Evolutionary conservation across 2,113 vertebrate species (phyloP).

Genomic region (Fukomys damarensis): DNA sequence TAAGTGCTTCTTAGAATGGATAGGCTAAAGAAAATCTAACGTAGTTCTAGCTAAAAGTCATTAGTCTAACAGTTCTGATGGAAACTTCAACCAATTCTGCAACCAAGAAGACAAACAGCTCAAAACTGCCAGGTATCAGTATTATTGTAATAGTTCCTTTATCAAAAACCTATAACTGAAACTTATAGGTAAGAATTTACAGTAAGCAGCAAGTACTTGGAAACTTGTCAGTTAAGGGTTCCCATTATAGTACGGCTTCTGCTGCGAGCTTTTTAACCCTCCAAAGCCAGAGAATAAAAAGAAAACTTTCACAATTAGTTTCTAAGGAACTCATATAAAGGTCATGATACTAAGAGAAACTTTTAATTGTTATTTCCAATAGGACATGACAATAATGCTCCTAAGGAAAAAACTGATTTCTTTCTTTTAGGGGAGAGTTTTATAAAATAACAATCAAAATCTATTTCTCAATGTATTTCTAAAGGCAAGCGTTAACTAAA

Average conservation of each 20-base stretch:
- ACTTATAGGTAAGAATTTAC: slow-evolving; percentile 69
- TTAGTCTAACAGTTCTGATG: slow-evolving; percentile 61
- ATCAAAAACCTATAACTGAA: slow-evolving; percentile 76
- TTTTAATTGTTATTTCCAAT: slow-evolving; percentile 44
- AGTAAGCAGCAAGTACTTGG: slow-evolving; percentile 76
- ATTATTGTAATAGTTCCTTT: slow-evolving; percentile 78
- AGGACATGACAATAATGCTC: slow-evolving; percentile 39
- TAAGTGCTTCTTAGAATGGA: slow-evolving; percentile 60
- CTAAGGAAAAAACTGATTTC: slow-evolving; percentile 9
- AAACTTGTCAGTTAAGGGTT: slow-evolving; percentile 82
- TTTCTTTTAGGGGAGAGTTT: not conserved
- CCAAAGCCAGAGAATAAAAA: slow-evolving; percentile 64
- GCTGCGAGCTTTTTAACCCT: slow-evolving; percentile 68
- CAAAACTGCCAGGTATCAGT: slow-evolving; percentile 71
- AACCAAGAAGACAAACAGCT: slow-evolving; percentile 57
- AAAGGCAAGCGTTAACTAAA: slow-evolving; percentile 57
- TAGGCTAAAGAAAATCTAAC: not conserved
- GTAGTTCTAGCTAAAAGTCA: slow-evolving; percentile 25
- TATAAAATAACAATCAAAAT: slow-evolving; percentile 40
- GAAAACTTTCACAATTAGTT: slow-evolving; percentile 79
- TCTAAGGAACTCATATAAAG: slow-evolving; percentile 75
- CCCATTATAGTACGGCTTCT: slow-evolving; percentile 63
- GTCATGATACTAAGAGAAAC: slow-evolving; percentile 58
- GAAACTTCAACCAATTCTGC: slow-evolving; percentile 69
- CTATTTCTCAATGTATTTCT: slow-evolving; percentile 36